Conservation (phyloP, 2,797 vertebrate genomes). For the Pempheris klunzingeri region DNA sequence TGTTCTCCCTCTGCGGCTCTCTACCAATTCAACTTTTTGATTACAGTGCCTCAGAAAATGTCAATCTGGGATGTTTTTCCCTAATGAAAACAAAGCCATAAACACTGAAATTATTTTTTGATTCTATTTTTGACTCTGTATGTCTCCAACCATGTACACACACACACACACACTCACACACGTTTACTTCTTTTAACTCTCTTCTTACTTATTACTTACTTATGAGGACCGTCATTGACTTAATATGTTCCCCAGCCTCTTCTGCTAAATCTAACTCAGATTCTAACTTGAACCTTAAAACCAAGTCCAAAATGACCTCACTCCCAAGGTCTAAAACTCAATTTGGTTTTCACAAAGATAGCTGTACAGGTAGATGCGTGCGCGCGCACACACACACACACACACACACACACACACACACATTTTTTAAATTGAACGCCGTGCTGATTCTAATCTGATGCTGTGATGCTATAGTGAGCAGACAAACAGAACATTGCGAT, state of each 20-base stretch:
- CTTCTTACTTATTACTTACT: no score
- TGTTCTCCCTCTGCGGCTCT: slow-evolving; percentile 5
- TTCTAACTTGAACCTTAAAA: no score
- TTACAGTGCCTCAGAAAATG: slow-evolving; percentile 28
- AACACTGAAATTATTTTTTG: slow-evolving; percentile 38
- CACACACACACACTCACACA: not conserved
- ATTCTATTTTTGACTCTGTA: slow-evolving; percentile 13
- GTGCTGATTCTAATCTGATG: slow-evolving; percentile 39
- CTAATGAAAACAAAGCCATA: slow-evolving; percentile 39
- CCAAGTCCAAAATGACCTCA: no score
- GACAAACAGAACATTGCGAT: slow-evolving; percentile 62
- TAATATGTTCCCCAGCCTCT: no score
- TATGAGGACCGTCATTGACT: no score
- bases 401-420: not conserved
- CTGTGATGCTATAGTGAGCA: slow-evolving; percentile 36
- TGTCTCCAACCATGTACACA: no score
- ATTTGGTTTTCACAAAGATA: no score
- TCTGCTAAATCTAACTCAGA: no score
- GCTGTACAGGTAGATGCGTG: no score
- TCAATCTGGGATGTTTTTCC: slow-evolving; percentile 26
- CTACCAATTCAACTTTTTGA: slow-evolving; percentile 28
- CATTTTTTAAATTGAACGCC: slow-evolving; percentile 15
- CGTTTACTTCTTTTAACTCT: no score
- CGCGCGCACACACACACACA: not conserved
- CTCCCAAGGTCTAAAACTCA: no score